Evolutionary conservation across 2,797 vertebrate genomes (phyloP), one percentile per base, ranked within the genome.

Genomic region (Telmatherina bonti): DNA sequence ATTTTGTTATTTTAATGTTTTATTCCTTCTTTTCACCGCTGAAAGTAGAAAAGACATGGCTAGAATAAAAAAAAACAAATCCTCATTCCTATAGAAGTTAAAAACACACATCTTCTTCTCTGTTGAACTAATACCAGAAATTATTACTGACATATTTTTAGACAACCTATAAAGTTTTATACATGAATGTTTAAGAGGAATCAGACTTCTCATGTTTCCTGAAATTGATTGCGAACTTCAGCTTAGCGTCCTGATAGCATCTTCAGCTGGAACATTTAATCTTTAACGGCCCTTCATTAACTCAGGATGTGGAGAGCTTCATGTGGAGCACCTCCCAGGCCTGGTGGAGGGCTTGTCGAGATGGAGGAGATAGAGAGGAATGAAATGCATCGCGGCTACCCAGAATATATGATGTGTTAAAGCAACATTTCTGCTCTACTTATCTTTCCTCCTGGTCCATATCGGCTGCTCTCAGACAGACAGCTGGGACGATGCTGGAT

Each of bases 351-450:
- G 18, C 63, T 78, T 78, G 73, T 83, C 45, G 16, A 71, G 78
- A 86, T 82, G 54, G 79, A 72, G 62, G 66, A 56, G 88, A 87
- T 82, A 71, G 77, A 56, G 27, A 24, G 52, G 56, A 30, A 58
- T 74, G 69, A 75, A 83, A 79, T 67, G 68, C 2, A 35, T 20
- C 75, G 79, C 10, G 65, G 81, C 63, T 70, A 58, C 67, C 70
- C 63, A 67, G 70, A 84, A 88, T 83, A 82, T 86, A 88, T 75
- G 81, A 88, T 74, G 71, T 87, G 76, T 78, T 87, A 62, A 85
- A 79, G 81, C 75, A 81, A 85, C 83, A 71, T 85, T 87, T 83
- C 83, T 55, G 70, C 82, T 88, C 76, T 61, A 85, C 81, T 91
- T 85, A 82, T 88, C 85, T 84, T 35, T 33, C 65, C 71, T 51